Conservation (phyloP, 2,888 invertebrate species). For the Margaritifera margaritifera region DNA sequence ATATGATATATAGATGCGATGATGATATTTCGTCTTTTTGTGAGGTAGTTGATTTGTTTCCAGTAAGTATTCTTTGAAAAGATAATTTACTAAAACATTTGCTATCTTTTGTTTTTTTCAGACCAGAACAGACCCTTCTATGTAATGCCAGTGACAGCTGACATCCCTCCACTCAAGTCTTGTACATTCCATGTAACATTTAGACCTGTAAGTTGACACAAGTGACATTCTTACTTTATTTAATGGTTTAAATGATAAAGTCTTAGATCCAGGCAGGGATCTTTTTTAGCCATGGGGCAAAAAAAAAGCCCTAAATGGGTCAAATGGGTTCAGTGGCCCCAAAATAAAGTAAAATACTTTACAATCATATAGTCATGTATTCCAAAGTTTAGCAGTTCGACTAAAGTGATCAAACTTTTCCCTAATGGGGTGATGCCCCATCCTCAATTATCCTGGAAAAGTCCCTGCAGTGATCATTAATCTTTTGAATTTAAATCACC, state of each 20-base stretch:
- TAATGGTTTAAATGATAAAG: not conserved
- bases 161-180: conserved; percentile 69
- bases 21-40: no score
- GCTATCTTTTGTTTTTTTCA: conserved; percentile 42
- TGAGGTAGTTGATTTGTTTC: no score
- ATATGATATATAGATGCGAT: no score
- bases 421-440: no score
- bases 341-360: not conserved
- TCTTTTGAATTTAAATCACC: no score
- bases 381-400: no score
- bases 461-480: no score
- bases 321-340: not conserved
- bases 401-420: no score
- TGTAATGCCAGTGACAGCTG: conserved; percentile 62
- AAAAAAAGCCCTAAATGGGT: no score
- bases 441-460: no score
- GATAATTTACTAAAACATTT: no score
- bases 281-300: not conserved
- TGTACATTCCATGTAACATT: conserved; percentile 69
- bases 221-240: not conserved
- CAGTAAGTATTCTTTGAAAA: no score
- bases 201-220: conserved; percentile 65
- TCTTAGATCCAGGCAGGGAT: not conserved
- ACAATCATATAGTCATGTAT: not conserved
- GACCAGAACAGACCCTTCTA: conserved; percentile 58